Conservation (phyloP, 2,888 invertebrate species). For the Scaptomyza polygonia region DNA sequence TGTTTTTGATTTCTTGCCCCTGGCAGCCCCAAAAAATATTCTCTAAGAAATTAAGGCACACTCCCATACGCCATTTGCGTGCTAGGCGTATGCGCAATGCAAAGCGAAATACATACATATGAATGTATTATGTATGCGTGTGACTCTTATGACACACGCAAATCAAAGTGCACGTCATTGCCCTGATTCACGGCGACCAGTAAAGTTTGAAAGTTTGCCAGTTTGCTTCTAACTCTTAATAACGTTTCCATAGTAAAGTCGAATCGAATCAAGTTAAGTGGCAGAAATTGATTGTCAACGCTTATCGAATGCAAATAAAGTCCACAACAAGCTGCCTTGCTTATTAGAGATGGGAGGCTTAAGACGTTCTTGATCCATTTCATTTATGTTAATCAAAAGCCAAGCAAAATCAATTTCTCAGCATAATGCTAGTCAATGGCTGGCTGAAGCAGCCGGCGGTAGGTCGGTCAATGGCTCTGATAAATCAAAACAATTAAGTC, state of each 20-base stretch:
- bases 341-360: conserved; percentile 12
- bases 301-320: conserved; percentile 43
- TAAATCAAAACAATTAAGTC: conserved; percentile 79
- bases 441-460: conserved; percentile 24
- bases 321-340: conserved; percentile 17
- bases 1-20: conserved; percentile 56
- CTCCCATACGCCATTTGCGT: conserved; percentile 63
- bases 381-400: conserved; percentile 59
- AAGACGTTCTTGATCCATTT: conserved; percentile 34
- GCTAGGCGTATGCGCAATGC: conserved; percentile 72
- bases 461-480: conserved; percentile 35
- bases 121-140: conserved; percentile 7
- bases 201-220: conserved; percentile 22
- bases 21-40: conserved; percentile 60
- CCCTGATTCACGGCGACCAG: conserved; percentile 65
- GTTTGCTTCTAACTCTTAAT: not conserved
- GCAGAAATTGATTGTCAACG: conserved; percentile 48
- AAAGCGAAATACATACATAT: conserved; percentile 31
- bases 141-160: conserved; percentile 63
- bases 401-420: conserved; percentile 52
- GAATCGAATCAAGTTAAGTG: conserved; percentile 23
- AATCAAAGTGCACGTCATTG: conserved; percentile 76
- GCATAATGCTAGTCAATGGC: conserved; percentile 54
- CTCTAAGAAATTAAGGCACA: conserved; percentile 72
- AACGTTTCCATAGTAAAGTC: conserved; percentile 18